Base-by-base conservation (phyloP, 1,140 invertebrate genomes). In the Lasioglossum baleicum region DNA sequence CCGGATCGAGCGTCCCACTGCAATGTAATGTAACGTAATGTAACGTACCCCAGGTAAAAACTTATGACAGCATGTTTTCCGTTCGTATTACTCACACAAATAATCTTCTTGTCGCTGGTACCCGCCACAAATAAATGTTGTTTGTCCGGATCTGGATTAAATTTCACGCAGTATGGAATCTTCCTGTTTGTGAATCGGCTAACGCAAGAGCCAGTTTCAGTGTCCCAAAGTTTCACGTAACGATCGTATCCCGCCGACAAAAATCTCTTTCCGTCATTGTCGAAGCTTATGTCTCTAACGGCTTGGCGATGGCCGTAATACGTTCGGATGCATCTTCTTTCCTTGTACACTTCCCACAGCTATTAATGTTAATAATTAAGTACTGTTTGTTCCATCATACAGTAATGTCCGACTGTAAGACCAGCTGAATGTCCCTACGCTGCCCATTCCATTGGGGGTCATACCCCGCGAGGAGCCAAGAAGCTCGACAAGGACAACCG, bases 91-190 rank as follows among this genome's bases (percentile, higher is more conserved):
- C 97, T 95, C 94, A 98, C 97, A 93, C 98, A 99, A 89, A 99
- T 97, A 89, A 99, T 99, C 94, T 99, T 99, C 90, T 99, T 99
- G 91, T 99, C 99, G 7, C 98, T 98, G 26, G 98, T 99, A 76
- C 99, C 99, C 84, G 98, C 98, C 5, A 99, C 97, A 94, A 99
- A 99, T 4, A 99, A 94, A 94, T 99, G 96, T 90, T 99, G 98
- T 87, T 99, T 99, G 87, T 99, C 98, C 48, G 96, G 95, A 90
- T 99, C 98, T 0, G 99, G 99, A 94, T 99, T 97, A 91, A 99
- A 99, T 94, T 99, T 99, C 13, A 98, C 96, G 93, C 99, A 99
- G 92, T 99, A 99, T 0, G 98, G 97, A 82, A 99, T 97, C 93
- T 99, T 99, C 68, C 97, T 94, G 71, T 97, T 98, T 2, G 98